Base-by-base conservation (phyloP, 2,113 vertebrate genomes). In the Crotalus helleri region DNA sequence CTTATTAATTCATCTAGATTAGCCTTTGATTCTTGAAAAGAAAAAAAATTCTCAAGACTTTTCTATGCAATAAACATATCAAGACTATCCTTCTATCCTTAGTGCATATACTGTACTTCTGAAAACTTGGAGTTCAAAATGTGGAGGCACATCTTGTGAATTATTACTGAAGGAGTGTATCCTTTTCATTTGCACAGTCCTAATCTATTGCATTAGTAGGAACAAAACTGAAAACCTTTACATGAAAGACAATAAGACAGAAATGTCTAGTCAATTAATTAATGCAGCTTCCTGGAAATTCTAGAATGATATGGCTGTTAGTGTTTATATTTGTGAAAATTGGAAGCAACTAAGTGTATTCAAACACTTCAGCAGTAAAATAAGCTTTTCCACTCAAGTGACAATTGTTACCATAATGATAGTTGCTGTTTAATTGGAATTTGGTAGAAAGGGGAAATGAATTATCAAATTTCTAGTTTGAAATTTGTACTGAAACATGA, bases 41-140 rank as follows among this genome's bases (percentile, higher is more conserved):
- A 89, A 90, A 61, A 61, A 61, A 33, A 59, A 39, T 26, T 46
- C 23, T 39, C 89, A 46, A 46, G 11, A 61, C 17, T 90, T 17
- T 90, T 90, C n/a, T 53, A 90, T 69, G 81, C 89, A 23, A 54
- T 29, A 94, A 55, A 4, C 85, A 85, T 33, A 19, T 91, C 55
- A 90, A 93, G 94, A 94, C 89, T 39, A 92, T 92, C 96, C 85
- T 89, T 86, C 90, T 96, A 85, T 46, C 54, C 92, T 89, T 95
- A 92, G 89, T 2, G 74, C 95, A 64, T 0, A 7, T 61, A 6
- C 69, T 94, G 88, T 61, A 26, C 94, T 94, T 64, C 26, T 64
- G 1, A 59, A 59, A 59, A 59, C 21, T 29, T 64, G 26, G 61
- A 64, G 11, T 64, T 64, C 61, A 64, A 64, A 64, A 64, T 64